Conservation (phyloP, 2,888 invertebrate genomes). For the Strigamia crassipes region DNA sequence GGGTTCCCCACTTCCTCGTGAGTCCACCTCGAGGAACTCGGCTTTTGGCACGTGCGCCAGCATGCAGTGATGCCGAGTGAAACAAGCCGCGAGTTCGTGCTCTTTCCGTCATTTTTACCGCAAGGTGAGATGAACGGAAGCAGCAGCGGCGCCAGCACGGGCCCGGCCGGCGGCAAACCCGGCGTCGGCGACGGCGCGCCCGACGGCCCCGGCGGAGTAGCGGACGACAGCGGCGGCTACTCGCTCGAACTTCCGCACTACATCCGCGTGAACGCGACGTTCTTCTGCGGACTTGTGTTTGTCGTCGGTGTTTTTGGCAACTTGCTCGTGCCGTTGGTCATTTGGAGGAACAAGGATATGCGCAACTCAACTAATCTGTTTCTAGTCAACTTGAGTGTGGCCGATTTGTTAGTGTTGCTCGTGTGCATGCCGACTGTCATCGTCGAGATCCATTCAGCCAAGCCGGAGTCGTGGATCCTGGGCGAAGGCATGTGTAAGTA, state of each 20-base stretch:
- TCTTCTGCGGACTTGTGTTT: conserved; percentile 85
- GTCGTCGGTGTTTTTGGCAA: conserved; percentile 89
- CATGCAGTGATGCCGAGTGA: not conserved
- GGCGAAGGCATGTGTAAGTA: conserved; percentile 93
- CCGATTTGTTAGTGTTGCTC: conserved; percentile 86
- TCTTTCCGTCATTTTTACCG: too few relatives aligned
- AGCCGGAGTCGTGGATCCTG: conserved; percentile 89
- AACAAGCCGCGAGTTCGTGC: not conserved
- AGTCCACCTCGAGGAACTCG: not conserved
- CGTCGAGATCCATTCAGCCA: conserved; percentile 84
- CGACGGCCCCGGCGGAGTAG: not conserved
- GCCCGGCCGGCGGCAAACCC: not conserved
- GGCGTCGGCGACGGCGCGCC: not conserved
- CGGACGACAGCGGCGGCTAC: not conserved
- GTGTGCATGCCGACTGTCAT: conserved; percentile 91
- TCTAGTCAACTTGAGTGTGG: conserved; percentile 88
- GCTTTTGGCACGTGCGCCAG: not conserved
- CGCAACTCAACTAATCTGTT: conserved; percentile 93
- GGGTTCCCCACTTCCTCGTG: not conserved
- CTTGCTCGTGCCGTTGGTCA: conserved; percentile 90
- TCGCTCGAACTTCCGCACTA: conserved; percentile 73
- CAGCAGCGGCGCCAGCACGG: not conserved
- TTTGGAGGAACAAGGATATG: conserved; percentile 90
- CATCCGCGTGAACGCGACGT: conserved; percentile 84
- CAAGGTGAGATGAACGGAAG: conserved; percentile 44